A percentile compares a stretch with the other conserved stretches of the same genome.
Evolutionary conservation across 2,888 invertebrate genomes (phyloP).

Genomic region (Orchestes rusci): DNA sequence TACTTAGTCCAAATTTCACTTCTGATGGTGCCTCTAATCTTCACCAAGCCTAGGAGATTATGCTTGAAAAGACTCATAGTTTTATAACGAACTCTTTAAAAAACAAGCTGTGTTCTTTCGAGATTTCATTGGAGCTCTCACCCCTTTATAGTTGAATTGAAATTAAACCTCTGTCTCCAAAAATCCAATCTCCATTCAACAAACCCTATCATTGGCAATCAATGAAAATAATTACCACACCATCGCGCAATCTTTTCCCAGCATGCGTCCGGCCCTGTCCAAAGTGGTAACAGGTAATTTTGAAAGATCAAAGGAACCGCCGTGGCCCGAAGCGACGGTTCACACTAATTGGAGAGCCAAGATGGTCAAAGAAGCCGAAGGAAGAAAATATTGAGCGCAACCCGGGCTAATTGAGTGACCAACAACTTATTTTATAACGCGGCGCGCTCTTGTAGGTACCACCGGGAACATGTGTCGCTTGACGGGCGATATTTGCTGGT

Average conservation of each 20-base stretch:
- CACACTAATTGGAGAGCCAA: conserved; percentile 47
- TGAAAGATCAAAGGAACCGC: conserved; percentile 44
- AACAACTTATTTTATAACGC: conserved; percentile 42
- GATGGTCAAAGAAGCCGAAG: conserved; percentile 46
- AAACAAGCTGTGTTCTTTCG: too few relatives aligned
- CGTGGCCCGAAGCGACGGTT: conserved; percentile 45
- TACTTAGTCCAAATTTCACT: too few relatives aligned
- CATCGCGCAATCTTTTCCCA: background rate
- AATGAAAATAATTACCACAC: background rate
- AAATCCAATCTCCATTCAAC: background rate
- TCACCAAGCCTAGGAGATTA: too few relatives aligned
- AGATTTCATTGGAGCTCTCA: too few relatives aligned
- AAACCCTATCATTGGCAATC: background rate
- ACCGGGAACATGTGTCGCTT: conserved; percentile 4
- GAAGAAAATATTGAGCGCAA: conserved; percentile 47
- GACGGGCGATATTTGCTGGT: too few relatives aligned
- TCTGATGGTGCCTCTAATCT: too few relatives aligned
- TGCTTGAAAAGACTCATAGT: too few relatives aligned
- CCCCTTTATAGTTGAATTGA: too few relatives aligned
- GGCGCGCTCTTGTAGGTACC: conserved; percentile 14
- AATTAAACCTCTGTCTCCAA: too few relatives aligned
- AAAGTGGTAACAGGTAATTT: conserved; percentile 40
- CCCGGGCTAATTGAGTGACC: conserved; percentile 46
- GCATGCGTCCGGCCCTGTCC: conserved; percentile 11
- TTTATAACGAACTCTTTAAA: too few relatives aligned